Base-by-base conservation (phyloP, 1,140 invertebrate genomes). In the Tigriopus japonicus region DNA sequence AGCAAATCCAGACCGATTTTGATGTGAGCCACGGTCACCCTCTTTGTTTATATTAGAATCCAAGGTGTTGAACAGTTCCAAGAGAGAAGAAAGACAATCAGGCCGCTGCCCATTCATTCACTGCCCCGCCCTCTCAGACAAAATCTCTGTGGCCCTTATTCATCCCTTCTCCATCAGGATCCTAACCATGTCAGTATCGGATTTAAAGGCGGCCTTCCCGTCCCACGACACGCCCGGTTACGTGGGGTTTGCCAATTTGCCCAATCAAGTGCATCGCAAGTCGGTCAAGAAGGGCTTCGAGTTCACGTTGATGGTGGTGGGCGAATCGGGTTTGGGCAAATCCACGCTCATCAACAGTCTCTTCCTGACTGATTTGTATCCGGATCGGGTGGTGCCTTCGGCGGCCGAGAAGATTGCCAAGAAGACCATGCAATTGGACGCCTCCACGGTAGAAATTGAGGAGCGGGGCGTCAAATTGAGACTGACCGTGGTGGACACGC, bases 201-300 rank as follows among this genome's bases (percentile, higher is more conserved):
- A 49, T 5, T 21, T 49, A 6, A 49, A 21, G 21, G n/a, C 45
- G 21, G 21, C n/a, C 3, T 49, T 49, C 10, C 45, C 45, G n/a
- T 17, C 55, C 17, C 42, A 51, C 12, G 59, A 61, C 15, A 61
- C 59, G 14, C 19, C 59, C 13, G 59, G 59, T 14, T 61, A 61
- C 40, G 59, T 61, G 15, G 59, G 59, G 1, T 61, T 61, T 40
- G 59, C 59, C 12, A 61, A 61, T 24, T 45, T 61, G 10, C 59
- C 59, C 53, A 61, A 61, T 51, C 59, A 61, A 40, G 66, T 67
- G 23, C 77, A 79, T 72, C 77, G 93, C 56, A 94, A 95, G 72
- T 91, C 91, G 13, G 91, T 98, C 14, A 96, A 97, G 71, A 89
- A 92, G 71, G 93, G 93, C 17, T 98, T 98, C 72, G 92, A 96